Percentiles rank a stretch among this genome's conserved stretches.
Evolutionary conservation across 1,140 invertebrate genomes (phyloP).

Genomic region (Tetramorium simillimum): DNA sequence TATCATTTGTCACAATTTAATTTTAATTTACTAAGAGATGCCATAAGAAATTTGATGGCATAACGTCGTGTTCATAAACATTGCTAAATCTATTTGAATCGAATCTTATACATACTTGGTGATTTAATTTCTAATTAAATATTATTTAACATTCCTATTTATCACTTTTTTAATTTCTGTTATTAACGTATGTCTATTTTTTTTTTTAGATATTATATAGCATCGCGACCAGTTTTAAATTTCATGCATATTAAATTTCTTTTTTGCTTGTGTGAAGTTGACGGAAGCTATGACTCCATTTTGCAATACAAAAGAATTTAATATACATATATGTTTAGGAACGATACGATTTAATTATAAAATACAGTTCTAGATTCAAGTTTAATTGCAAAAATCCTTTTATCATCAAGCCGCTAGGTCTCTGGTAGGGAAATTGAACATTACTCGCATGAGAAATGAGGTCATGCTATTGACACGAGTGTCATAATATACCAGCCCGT

Average conservation of each 20-base stretch:
- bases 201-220: not conserved
- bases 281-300: not conserved
- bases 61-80: not conserved
- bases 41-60: not conserved
- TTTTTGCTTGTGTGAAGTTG: not conserved
- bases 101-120: not conserved
- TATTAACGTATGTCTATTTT: not conserved
- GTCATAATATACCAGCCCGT: constrained; percentile 21
- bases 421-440: not conserved
- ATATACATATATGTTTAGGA: not conserved
- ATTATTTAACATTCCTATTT: not conserved
- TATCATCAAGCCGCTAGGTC: not conserved
- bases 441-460: not conserved
- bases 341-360: not conserved
- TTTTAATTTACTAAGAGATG: not conserved
- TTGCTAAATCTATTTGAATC: not conserved
- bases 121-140: not conserved
- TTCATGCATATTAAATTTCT: not conserved
- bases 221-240: not conserved
- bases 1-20: not conserved
- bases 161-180: not conserved
- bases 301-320: not conserved
- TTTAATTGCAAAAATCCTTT: constrained; percentile 26
- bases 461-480: constrained; percentile 25
- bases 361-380: not conserved